phyloP scores from a whole-genome alignment of 1,140 invertebrate genomes.

The Drosophila hydei region DNA sequence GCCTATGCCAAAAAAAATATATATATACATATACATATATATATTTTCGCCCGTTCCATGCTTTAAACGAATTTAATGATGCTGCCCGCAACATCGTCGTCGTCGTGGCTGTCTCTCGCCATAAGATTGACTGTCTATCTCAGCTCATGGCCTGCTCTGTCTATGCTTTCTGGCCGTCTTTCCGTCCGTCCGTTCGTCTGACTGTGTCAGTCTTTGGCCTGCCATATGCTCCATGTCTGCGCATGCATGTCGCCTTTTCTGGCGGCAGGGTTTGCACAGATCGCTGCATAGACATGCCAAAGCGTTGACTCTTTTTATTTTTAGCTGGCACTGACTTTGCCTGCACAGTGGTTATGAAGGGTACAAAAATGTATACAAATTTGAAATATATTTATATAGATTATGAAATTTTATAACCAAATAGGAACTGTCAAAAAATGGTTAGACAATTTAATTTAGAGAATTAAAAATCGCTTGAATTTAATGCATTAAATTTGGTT shows the following conservation, averaged over 20 bases:
- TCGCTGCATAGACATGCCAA: constrained; percentile 73
- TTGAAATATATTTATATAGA: no score
- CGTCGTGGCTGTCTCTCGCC: constrained; percentile 63
- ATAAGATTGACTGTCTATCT: constrained; percentile 81
- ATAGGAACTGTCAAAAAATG: no score
- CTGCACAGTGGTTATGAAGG: constrained; percentile 54
- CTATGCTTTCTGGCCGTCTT: constrained; percentile 9
- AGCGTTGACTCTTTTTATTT: constrained; percentile 81
- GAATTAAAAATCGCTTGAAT: no score
- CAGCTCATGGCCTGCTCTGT: constrained; percentile 17
- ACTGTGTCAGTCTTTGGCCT: constrained; percentile 35
- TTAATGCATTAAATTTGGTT: no score
- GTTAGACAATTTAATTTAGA: no score
- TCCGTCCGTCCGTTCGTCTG: constrained; percentile 36
- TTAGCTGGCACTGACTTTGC: constrained; percentile 73
- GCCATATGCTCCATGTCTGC: constrained; percentile 69
- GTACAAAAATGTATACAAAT: background rate
- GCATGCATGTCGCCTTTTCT: constrained; percentile 78
- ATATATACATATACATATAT: no score
- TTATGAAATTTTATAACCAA: no score
- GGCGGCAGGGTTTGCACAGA: constrained; percentile 51
- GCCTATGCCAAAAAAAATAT: constrained; percentile 61
- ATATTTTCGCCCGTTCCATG: constrained; percentile 55
- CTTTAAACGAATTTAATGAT: constrained; percentile 80
- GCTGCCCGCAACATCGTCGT: constrained; percentile 55